Conservation (phyloP, 2,113 vertebrate genomes). For the Phaethon lepturus region DNA sequence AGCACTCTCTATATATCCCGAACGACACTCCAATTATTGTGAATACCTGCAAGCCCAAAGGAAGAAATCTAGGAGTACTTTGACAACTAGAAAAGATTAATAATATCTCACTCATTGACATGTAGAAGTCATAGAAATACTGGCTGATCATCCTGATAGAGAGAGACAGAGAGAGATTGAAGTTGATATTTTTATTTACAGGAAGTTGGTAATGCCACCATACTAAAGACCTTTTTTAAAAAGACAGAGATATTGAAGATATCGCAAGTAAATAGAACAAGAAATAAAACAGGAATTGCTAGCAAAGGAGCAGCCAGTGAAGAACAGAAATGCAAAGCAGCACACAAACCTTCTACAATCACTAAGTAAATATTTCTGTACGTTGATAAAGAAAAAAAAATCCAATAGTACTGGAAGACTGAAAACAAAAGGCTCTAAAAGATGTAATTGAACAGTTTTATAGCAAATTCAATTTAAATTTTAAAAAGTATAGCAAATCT, state of each 20-base stretch:
- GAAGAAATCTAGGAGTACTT: background rate
- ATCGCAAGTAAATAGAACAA: background rate
- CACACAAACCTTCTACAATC: background rate
- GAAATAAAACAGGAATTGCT: background rate
- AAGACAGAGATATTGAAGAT: background rate
- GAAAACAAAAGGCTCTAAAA: background rate
- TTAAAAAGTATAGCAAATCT: background rate
- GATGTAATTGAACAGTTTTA: background rate
- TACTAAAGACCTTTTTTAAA: background rate
- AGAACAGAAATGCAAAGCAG: background rate
- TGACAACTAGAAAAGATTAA: background rate
- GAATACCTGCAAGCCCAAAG: background rate
- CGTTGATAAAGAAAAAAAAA: background rate
- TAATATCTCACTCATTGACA: constrained; percentile 76
- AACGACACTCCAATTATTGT: background rate
- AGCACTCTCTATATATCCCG: background rate
- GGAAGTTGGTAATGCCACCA: background rate
- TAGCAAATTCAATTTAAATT: background rate
- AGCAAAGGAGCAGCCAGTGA: background rate
- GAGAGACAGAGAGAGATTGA: background rate
- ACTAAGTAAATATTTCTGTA: background rate
- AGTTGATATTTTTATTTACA: background rate
- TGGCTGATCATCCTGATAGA: constrained; percentile 45
- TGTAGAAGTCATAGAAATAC: constrained; percentile 81
- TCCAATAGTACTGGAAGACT: background rate